Base-by-base conservation (phyloP, 2,888 invertebrate species). In the Drosophila fulvimacula region DNA sequence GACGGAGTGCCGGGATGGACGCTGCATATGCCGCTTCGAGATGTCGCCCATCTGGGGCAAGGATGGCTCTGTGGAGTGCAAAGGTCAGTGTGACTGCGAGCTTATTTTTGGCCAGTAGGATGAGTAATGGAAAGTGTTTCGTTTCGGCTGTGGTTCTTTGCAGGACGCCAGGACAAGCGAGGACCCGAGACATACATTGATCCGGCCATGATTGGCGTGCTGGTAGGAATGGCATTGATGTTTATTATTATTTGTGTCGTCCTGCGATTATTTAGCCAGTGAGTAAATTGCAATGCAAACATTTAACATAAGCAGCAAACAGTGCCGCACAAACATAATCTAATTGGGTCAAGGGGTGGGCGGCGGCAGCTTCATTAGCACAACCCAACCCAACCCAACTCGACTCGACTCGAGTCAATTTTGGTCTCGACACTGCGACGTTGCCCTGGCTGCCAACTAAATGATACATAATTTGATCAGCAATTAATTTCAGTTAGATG, bases 171-270 rank as follows among this genome's bases (percentile, higher is more conserved):
- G 81, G 95, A 95, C 86, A 94, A 95, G 72, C 93, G 94, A 59
- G 94, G 94, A 76, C 94, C 95, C 41, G 94, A 94, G 63, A 95
- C 94, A 73, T 96, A 96, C 84, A 92, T 97, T 76, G 97, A 97
- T 93, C 97, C 97, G 48, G 96, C 97, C 53, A 97, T 97, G 97
- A 97, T 97, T 91, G 96, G 96, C 59, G 96, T 97, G 58, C 94
- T 98, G 81, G 96, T 97, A 73, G 97, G 96, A 63, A 97, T 98
- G 96, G 97, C 96, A 75, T 94, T 98, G 81, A 98, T 98, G 98
- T 98, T 98, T 93, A 94, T 98, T 93, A 97, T 97, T 92, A 97
- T 98, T 90, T 98, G 98, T 93, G 96, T 98, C 83, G 98, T 98
- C 53, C 94, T 98, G 71, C 95, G 97, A 90, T 94, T 98, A 84